phyloP scores from a whole-genome alignment of 64 coral and sea anemone species.

The Montipora efflorescens region DNA sequence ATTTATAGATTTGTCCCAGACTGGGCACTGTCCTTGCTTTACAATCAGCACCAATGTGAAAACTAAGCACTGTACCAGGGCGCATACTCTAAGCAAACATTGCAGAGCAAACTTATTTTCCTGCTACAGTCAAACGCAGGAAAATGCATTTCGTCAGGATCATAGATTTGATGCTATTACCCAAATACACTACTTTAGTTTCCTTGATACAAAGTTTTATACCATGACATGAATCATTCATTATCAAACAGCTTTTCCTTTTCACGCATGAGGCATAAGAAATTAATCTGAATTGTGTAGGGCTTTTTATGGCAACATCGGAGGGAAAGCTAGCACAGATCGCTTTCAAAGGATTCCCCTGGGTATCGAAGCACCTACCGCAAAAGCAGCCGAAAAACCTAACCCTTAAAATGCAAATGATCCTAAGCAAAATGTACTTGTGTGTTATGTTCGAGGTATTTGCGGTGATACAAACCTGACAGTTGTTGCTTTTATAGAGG shows the following conservation, averaged over 20 bases:
- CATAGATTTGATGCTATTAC: neutral
- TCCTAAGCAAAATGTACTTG: neutral
- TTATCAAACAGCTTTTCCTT: slow-evolving; percentile 10
- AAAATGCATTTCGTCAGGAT: neutral
- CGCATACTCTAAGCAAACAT: slow-evolving; percentile 3
- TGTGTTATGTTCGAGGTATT: neutral
- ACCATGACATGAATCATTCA: slow-evolving; percentile 25
- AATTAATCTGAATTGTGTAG: neutral
- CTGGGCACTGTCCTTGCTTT: neutral
- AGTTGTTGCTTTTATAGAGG: neutral
- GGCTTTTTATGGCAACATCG: neutral
- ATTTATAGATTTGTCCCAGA: neutral
- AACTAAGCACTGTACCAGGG: neutral
- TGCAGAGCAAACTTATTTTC: neutral
- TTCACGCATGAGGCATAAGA: neutral
- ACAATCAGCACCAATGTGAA: neutral
- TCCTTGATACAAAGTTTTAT: neutral
- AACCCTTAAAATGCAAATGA: neutral
- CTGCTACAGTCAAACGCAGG: slow-evolving; percentile 16
- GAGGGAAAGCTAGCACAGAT: neutral
- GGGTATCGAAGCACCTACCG: neutral
- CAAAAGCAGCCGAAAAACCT: neutral
- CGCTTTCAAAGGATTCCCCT: neutral
- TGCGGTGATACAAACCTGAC: neutral
- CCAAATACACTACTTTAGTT: neutral